phyloP scores from a whole-genome alignment of 2,113 vertebrate genomes.

The Peromyscus maniculatus region DNA sequence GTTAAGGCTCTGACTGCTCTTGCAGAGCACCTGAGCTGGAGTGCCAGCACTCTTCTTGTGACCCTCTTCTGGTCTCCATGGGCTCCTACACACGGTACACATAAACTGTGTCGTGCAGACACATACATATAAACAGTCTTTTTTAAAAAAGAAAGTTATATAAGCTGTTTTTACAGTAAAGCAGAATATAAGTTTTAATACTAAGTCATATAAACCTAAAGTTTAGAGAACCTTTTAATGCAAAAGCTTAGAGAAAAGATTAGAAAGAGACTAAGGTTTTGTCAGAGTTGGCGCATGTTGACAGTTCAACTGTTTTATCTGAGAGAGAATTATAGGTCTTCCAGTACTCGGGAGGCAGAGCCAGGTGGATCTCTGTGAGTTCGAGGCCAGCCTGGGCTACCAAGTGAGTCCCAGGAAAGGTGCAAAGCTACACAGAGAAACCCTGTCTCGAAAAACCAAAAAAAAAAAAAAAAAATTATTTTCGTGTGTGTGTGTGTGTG shows the following conservation, averaged over 20 bases:
- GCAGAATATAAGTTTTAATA: constrained; percentile 52
- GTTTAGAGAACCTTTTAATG: constrained; percentile 50
- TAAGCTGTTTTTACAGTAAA: constrained; percentile 44
- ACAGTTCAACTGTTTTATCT: constrained; percentile 47
- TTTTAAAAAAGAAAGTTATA: not conserved
- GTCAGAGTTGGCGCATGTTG: not conserved
- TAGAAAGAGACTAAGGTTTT: constrained; percentile 61
- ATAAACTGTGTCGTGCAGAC: not conserved
- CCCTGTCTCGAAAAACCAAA: too few species aligned
- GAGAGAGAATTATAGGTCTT: not conserved
- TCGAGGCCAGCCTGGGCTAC: too few species aligned
- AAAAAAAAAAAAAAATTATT: not conserved
- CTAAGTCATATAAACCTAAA: constrained; percentile 55
- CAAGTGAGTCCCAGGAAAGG: too few species aligned
- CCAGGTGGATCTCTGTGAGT: too few species aligned
- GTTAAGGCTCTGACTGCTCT: not conserved
- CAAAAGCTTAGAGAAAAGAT: constrained; percentile 53
- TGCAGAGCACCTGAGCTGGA: not conserved
- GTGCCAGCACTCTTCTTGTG: not conserved
- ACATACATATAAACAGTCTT: not conserved
- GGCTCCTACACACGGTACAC: not conserved
- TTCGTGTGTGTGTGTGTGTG: not conserved
- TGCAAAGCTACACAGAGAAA: too few species aligned
- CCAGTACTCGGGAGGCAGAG: too few species aligned
- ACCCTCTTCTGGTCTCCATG: not conserved